phyloP scores from a whole-genome alignment of 2,888 invertebrate genomes.

The Hemithea aestivaria region DNA sequence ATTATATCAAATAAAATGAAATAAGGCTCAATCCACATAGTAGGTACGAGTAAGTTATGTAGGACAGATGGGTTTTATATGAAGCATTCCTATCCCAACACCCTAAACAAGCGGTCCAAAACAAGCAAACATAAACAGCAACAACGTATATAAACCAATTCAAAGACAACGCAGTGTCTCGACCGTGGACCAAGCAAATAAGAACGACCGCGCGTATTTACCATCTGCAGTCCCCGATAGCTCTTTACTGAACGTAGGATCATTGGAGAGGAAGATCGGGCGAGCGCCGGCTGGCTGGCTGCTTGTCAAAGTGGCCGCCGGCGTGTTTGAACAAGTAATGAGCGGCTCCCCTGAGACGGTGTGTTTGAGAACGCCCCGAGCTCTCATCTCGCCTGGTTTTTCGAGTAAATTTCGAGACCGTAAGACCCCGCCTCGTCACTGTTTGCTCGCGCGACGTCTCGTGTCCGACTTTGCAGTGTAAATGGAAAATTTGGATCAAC shows the following conservation, averaged over 20 bases:
- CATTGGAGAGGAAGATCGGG: conserved; percentile 66
- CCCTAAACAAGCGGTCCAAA: conserved; percentile 12
- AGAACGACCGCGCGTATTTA: conserved; percentile 56
- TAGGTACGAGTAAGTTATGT: not conserved
- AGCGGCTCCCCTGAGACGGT: conserved; percentile 72
- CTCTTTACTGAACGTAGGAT: conserved; percentile 63
- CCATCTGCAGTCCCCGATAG: conserved; percentile 51
- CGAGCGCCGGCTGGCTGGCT: conserved; percentile 45
- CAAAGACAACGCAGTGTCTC: conserved; percentile 33
- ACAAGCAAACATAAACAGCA: conserved; percentile 14
- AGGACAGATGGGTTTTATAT: not conserved
- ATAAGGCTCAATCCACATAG: too few species aligned
- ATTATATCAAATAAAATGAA: too few species aligned
- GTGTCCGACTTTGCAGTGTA: conserved; percentile 53
- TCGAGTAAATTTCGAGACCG: conserved; percentile 52
- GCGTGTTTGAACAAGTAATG: conserved; percentile 78
- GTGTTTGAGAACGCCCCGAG: conserved; percentile 64
- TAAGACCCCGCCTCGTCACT: conserved; percentile 35
- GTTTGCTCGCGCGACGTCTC: conserved; percentile 55
- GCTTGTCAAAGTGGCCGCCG: conserved; percentile 77
- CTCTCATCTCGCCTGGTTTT: conserved; percentile 47
- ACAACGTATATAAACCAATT: conserved; percentile 27
- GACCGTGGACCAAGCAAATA: conserved; percentile 40
- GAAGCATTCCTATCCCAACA: not conserved
- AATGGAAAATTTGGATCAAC: conserved; percentile 9